Evolutionary conservation across 2,888 invertebrate species (phyloP), one percentile per base, ranked within the genome.

Genomic region (Ophion ventricosus): DNA sequence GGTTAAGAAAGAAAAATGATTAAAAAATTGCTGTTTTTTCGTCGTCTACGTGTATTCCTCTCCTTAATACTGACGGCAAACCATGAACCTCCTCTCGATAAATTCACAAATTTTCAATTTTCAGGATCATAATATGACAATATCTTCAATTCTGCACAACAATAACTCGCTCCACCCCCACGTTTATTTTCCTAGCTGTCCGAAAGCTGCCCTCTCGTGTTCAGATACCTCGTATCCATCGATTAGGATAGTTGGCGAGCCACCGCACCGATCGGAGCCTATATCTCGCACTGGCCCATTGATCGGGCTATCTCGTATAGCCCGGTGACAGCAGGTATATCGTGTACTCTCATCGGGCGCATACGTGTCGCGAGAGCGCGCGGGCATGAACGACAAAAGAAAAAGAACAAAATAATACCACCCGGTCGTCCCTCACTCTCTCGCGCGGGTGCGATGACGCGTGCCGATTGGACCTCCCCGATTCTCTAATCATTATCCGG

Each of bases 401-500:
- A n/a, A n/a, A n/a, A n/a, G n/a, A n/a, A n/a, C n/a, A 29, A 20
- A 35, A 66, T 40, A 66, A 23, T 63, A 63, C 72, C 56, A 57
- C 79, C 72, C 80, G 70, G 43, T 73, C 72, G 49, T n/a, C 59
- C 81, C 57, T 40, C 66, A 40, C 35, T 84, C 57, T 40, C 66
- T 57, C 35, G 82, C 84, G 87, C 88, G 87, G 86, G 84, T 88
- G 87, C 87, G 88, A 90, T 85, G 86, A 87, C 86, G 88, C 85
- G 75, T 85, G 87, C 85, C 86, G 90, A 90, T 90, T 88, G 88
- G 88, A 86, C 86, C 84, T 86, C 87, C 85, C 87, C 87, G 89
- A 88, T 91, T 88, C 88, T 91, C 90, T 91, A 91, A 91, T 91
- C 91, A 90, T 89, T 91, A 88, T 84, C 64, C 73, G 87, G 81